phyloP scores from a whole-genome alignment of 2,113 vertebrate species.

The Dipodomys merriami region DNA sequence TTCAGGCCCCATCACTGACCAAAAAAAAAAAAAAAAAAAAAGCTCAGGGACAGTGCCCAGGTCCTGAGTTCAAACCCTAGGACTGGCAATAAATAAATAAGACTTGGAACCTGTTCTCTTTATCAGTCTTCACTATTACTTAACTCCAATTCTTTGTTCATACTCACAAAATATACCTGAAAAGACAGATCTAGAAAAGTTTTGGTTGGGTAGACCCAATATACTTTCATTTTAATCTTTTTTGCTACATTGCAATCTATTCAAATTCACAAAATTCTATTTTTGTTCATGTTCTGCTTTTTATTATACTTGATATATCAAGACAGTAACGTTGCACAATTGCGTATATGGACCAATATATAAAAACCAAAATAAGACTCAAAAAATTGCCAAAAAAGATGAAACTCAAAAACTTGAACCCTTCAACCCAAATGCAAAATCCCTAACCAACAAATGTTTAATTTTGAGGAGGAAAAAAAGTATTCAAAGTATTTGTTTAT shows the following conservation, averaged over 20 bases:
- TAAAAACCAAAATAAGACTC: slow-evolving; percentile 44
- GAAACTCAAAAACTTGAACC: slow-evolving; percentile 18
- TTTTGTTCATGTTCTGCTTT: slow-evolving; percentile 46
- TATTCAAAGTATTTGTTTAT: slow-evolving; percentile 25
- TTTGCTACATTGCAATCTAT: slow-evolving; percentile 33
- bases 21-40: no score
- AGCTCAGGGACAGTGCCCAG: no score
- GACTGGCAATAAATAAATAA: no score
- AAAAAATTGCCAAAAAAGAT: neutral
- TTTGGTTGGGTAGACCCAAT: neutral
- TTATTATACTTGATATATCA: slow-evolving; percentile 28
- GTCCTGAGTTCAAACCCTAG: no score
- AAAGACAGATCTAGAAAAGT: slow-evolving; percentile 24
- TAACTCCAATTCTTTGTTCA: neutral
- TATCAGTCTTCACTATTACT: neutral
- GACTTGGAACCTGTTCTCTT: neutral
- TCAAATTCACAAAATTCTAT: slow-evolving; percentile 43
- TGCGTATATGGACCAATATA: neutral
- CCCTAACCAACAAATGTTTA: slow-evolving; percentile 44
- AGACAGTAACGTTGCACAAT: neutral
- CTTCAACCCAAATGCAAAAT: slow-evolving; percentile 20
- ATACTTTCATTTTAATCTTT: slow-evolving; percentile 52
- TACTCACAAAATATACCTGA: neutral
- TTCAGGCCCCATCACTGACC: no score
- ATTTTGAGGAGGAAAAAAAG: slow-evolving; percentile 55